phyloP scores from a whole-genome alignment of 2,888 invertebrate species.

The Nomada fabriciana region DNA sequence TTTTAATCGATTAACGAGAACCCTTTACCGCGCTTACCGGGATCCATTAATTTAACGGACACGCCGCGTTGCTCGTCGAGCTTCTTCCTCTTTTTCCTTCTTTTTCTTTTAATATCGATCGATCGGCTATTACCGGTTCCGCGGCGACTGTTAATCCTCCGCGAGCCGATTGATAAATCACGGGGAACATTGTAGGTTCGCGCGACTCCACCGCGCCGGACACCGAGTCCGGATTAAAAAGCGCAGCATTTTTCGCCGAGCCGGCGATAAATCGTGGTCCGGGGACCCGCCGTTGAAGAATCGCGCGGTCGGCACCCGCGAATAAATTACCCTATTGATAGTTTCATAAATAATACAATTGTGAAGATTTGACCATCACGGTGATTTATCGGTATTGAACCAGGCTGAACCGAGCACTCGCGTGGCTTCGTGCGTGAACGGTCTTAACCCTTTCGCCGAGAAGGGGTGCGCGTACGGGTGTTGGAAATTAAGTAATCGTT shows the following conservation, averaged over 20 bases:
- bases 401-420: background rate
- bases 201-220: conserved; percentile 54
- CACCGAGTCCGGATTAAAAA: conserved; percentile 56
- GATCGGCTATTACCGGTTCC: conserved; percentile 61
- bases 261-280: conserved; percentile 54
- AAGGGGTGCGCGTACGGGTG: background rate
- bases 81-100: background rate
- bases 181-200: conserved; percentile 62
- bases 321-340: conserved; percentile 59
- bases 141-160: conserved; percentile 49
- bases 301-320: conserved; percentile 35
- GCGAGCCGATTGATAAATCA: conserved; percentile 69
- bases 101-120: conserved; percentile 49
- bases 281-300: conserved; percentile 40
- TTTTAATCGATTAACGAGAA: conserved; percentile 49
- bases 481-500: too few species aligned
- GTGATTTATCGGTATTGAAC: conserved; percentile 17
- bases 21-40: background rate
- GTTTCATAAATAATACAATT: conserved; percentile 55
- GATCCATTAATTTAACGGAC: conserved; percentile 38
- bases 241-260: conserved; percentile 43
- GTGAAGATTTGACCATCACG: conserved; percentile 17
- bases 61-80: conserved; percentile 12
- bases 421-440: conserved; percentile 2
- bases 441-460: background rate